A percentile compares a stretch with the other conserved stretches of the same genome.
phyloP scores from a whole-genome alignment of 2,113 vertebrate species.

The Sorex fumeus region DNA sequence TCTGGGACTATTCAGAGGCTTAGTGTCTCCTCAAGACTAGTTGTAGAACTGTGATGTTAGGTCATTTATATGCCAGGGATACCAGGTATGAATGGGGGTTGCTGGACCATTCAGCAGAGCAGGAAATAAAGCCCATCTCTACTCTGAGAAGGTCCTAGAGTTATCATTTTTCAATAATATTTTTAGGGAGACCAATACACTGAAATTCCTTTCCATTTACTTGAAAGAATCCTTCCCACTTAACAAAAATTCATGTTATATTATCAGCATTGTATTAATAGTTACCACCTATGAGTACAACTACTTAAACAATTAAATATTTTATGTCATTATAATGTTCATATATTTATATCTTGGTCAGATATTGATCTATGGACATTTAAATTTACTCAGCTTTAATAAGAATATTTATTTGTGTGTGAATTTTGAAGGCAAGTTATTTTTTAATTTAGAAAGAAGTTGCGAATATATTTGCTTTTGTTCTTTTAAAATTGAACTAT shows the following conservation, averaged over 20 bases:
- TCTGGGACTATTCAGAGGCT: too few relatives aligned
- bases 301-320: neutral
- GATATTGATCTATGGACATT: neutral
- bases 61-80: too few relatives aligned
- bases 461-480: slow-evolving; percentile 28
- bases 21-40: too few relatives aligned
- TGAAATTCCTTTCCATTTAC: slow-evolving; percentile 39
- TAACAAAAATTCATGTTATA: slow-evolving; percentile 14
- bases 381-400: slow-evolving; percentile 9
- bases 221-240: slow-evolving; percentile 24
- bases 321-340: slow-evolving; percentile 5
- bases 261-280: slow-evolving; percentile 55
- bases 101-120: too few relatives aligned
- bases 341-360: neutral
- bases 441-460: neutral
- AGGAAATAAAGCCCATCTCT: neutral
- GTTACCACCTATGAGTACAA: neutral
- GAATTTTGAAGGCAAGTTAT: neutral
- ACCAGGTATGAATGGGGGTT: too few relatives aligned
- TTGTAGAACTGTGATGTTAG: too few relatives aligned
- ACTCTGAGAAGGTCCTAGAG: too few relatives aligned
- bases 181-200: neutral
- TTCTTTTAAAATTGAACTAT: slow-evolving; percentile 41
- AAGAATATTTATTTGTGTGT: neutral
- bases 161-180: slow-evolving; percentile 46